Evolutionary conservation across 1,140 invertebrate species (phyloP).

Genomic region (Zaprionus lachaisei): DNA sequence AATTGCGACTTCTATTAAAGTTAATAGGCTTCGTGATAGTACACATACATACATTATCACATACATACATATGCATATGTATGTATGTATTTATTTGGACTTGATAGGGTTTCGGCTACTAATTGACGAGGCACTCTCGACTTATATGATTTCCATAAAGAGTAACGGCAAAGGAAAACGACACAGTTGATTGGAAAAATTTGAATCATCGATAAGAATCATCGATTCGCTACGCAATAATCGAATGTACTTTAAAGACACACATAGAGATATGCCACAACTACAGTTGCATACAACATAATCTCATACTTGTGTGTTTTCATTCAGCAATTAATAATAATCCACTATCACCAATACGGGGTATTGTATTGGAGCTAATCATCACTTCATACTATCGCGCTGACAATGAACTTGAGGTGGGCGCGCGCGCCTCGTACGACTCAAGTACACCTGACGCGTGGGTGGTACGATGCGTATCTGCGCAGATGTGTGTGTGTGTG

Average conservation of each 20-base stretch:
- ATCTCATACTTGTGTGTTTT: neutral
- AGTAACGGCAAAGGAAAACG: slow-evolving; percentile 3
- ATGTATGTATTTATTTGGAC: neutral
- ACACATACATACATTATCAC: neutral
- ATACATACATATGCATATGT: neutral
- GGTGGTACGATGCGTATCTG: slow-evolving; percentile 10
- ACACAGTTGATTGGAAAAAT: slow-evolving; percentile 63
- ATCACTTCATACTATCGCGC: slow-evolving; percentile 50
- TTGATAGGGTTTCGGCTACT: slow-evolving; percentile 64
- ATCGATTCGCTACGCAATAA: neutral
- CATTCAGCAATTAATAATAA: neutral
- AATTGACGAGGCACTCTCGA: slow-evolving; percentile 54
- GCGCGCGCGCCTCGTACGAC: slow-evolving; percentile 22
- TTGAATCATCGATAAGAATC: slow-evolving; percentile 4
- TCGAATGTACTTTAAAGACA: slow-evolving; percentile 5
- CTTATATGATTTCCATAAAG: slow-evolving; percentile 63
- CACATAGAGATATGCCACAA: neutral
- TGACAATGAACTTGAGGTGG: slow-evolving; percentile 68
- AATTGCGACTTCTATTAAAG: slow-evolving; percentile 24
- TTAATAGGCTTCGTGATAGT: slow-evolving; percentile 56
- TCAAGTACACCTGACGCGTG: slow-evolving; percentile 1
- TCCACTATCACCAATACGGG: slow-evolving; percentile 21
- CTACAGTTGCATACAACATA: neutral
- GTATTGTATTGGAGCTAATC: slow-evolving; percentile 27
- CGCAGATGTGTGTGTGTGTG: neutral